Conservation (phyloP, 2,888 invertebrate genomes). For the Nasonovia ribisnigri region DNA sequence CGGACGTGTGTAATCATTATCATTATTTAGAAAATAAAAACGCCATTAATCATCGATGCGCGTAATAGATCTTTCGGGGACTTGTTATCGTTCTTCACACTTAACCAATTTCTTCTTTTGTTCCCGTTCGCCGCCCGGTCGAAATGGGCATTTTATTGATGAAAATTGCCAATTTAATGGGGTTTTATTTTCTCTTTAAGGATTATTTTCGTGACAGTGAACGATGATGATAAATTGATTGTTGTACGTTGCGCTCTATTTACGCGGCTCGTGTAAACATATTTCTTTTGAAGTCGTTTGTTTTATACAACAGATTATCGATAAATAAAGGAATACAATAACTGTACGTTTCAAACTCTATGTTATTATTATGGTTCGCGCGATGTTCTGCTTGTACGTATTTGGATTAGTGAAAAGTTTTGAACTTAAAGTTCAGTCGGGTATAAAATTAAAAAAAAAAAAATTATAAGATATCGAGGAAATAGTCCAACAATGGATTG, state of each 20-base stretch:
- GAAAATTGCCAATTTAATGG: constrained; percentile 54
- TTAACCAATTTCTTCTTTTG: constrained; percentile 47
- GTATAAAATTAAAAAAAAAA: constrained; percentile 4
- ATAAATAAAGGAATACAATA: constrained; percentile 15
- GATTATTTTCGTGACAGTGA: constrained; percentile 54
- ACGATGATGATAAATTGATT: constrained; percentile 56
- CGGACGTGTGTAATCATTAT: constrained; percentile 15
- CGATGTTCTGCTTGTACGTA: neutral
- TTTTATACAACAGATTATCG: constrained; percentile 7
- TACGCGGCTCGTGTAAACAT: neutral
- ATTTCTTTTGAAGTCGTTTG: constrained; percentile 28
- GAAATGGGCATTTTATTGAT: constrained; percentile 41
- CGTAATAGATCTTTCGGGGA: constrained; percentile 20
- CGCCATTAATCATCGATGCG: constrained; percentile 44
- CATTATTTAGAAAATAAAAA: constrained; percentile 39
- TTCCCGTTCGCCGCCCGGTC: neutral
- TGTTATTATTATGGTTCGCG: neutral
- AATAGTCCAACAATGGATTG: neutral
- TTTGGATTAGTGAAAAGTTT: neutral
- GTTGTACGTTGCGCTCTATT: constrained; percentile 7
- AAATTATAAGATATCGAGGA: neutral
- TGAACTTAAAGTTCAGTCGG: neutral
- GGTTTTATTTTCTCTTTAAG: neutral
- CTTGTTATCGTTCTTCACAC: constrained; percentile 52
- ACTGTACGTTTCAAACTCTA: neutral